Base-by-base conservation (phyloP, 2,888 invertebrate species). In the Alviniconcha strummeri region DNA sequence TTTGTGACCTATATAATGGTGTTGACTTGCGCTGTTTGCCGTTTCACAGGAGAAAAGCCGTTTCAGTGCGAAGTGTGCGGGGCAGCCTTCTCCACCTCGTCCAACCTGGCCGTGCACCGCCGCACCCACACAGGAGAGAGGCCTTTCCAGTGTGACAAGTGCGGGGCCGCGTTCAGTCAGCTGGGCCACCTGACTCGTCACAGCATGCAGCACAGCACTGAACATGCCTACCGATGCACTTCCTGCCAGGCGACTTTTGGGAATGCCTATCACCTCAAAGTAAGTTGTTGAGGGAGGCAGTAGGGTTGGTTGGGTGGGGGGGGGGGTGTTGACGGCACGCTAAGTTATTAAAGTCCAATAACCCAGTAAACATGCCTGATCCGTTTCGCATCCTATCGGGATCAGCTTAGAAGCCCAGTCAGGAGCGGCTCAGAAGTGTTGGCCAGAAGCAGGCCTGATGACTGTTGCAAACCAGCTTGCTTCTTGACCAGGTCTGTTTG, bases 61-160 rank as follows among this genome's bases (percentile, higher is more conserved):
- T 76, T 76, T 64, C 83, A 80, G 56, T 85, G 85, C 71, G 83
- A 77, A 56, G 81, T 77, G n/a, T 85, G 85, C 81, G 83, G 83
- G 0, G 80, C 80, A 19, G 69, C 76, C 9, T 85, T 83, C 72
- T 36, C 83, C 19, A 77, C 79, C 7, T 77, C 76, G 2, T 81
- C 80, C 19, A 77, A 76, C 69, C 78, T 83, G 78, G 74, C 83
- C 5, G 79, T 71, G 11, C 87, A 87, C 13, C 83, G 79, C 13
- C 82, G 85, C 5, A 86, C 79, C 13, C 87, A 87, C 75, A 86
- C 86, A 0, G 84, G 84, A 36, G 87, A 84, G 78, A 69, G 79
- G 52, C 85, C 86, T 4, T 84, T 81, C 80, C 81, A 84, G 76
- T 87, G 87, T 80, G 81, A 80, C 13, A 71, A 83, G 54, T 87